A percentile compares a stretch with the other conserved stretches of the same genome.
These are phyloP conservation scores for Arvicanthis niloticus DNA, from an alignment of 2,113 vertebrate species.

Conservation along the genomic window DNA sequence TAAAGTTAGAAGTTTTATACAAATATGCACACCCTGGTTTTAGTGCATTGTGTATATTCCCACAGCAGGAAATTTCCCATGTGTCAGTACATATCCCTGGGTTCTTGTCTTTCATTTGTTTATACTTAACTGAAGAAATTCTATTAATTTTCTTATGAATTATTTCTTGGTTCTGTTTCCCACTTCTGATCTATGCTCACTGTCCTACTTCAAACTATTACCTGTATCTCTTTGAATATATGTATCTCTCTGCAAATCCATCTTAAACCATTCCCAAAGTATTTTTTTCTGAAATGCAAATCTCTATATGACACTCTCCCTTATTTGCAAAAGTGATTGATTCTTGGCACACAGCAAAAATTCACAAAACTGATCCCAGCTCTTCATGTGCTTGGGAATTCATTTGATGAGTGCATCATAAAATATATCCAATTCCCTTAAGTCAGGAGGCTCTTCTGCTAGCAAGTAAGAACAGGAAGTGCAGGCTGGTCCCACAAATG, in stretches of 20 bases:
- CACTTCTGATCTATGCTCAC: background rate
- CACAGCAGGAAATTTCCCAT: background rate
- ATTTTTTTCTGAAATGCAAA: slow-evolving; percentile 34
- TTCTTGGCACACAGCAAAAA: background rate
- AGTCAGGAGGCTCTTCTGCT: background rate
- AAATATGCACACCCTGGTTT: background rate
- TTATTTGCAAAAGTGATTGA: background rate
- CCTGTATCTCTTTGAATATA: background rate
- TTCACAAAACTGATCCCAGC: background rate
- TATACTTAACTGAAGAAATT: background rate
- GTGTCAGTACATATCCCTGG: background rate
- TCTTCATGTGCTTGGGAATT: background rate
- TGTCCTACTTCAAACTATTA: slow-evolving; percentile 32
- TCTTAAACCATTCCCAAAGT: background rate
- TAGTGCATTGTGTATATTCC: background rate
- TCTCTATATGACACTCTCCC: background rate
- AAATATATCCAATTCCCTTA: background rate
- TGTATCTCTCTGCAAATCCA: slow-evolving; percentile 6
- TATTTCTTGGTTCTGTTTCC: background rate
- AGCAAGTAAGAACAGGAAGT: background rate
- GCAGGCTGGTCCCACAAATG: background rate
- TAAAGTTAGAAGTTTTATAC: background rate
- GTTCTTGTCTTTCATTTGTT: slow-evolving; percentile 6
- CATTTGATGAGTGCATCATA: background rate
- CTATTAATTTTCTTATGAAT: background rate